Evolutionary conservation across 1,140 invertebrate genomes (phyloP).

Genomic region (Rhyzopertha dominica): DNA sequence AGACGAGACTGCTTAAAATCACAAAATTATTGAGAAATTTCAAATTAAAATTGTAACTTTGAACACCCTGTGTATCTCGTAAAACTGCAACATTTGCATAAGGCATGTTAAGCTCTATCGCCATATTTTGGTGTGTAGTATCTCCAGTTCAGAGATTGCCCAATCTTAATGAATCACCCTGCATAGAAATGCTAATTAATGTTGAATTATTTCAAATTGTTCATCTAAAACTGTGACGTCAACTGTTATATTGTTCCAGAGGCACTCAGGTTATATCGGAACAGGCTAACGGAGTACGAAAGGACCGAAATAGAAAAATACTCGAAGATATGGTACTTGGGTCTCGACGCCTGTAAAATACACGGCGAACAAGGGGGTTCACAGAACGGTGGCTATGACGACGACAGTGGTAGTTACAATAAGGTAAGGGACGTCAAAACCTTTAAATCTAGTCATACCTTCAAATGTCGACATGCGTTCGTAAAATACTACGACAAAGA

Average conservation of each 20-base stretch:
- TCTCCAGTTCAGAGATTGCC: not conserved
- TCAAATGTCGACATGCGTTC: too few species aligned
- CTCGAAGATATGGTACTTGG: slow-evolving; percentile 86
- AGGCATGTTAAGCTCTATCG: not conserved
- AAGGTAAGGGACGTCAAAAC: too few species aligned
- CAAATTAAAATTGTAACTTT: too few species aligned
- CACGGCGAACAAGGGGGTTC: slow-evolving; percentile 71
- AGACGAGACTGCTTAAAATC: too few species aligned
- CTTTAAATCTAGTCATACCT: too few species aligned
- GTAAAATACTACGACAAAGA: too few species aligned
- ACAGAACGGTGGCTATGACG: slow-evolving; percentile 82
- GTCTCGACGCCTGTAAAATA: slow-evolving; percentile 77
- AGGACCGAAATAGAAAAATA: slow-evolving; percentile 79
- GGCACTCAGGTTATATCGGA: slow-evolving; percentile 73
- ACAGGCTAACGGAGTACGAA: slow-evolving; percentile 80
- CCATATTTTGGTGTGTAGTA: not conserved
- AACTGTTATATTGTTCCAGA: slow-evolving; percentile 65
- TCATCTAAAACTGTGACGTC: too few species aligned
- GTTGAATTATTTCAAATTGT: not conserved
- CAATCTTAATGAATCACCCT: slow-evolving; percentile 9
- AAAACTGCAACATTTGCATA: too few species aligned
- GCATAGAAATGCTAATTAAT: not conserved
- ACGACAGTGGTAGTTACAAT: slow-evolving; percentile 89
- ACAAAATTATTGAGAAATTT: too few species aligned
- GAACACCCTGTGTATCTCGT: too few species aligned